A percentile compares a stretch with the other conserved stretches of the same genome.
phyloP scores from a whole-genome alignment of 2,113 vertebrate species.

The Oceanites oceanicus region DNA sequence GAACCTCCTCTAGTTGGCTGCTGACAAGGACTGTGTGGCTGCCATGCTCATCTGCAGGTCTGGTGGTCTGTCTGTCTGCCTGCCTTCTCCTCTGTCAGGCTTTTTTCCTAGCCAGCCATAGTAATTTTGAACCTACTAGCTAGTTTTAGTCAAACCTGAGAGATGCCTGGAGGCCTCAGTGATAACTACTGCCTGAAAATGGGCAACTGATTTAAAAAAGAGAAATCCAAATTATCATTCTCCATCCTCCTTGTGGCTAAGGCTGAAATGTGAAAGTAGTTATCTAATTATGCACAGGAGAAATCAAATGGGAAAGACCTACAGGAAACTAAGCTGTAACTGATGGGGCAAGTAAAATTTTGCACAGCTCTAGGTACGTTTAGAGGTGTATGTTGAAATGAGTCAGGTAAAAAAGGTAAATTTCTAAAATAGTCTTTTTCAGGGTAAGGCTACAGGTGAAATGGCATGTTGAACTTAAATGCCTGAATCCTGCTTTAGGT shows the following conservation, averaged over 20 bases:
- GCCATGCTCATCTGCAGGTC: not conserved
- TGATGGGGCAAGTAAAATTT: not conserved
- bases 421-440: not conserved
- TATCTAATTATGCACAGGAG: slow-evolving; percentile 3
- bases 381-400: not conserved
- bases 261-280: not conserved
- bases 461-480: not conserved
- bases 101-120: not conserved
- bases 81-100: not conserved
- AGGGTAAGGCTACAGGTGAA: not conserved
- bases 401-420: not conserved
- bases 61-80: not conserved
- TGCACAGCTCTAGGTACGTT: not conserved
- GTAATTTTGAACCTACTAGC: not conserved
- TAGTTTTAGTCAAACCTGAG: not conserved
- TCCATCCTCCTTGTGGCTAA: not conserved
- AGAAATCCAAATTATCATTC: not conserved
- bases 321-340: not conserved
- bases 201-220: not conserved
- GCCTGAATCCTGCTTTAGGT: not conserved
- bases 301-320: not conserved
- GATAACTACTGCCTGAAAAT: not conserved
- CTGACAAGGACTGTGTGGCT: not conserved
- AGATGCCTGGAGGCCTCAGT: not conserved
- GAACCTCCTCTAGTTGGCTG: not conserved